Evolutionary conservation across 2,888 invertebrate genomes (phyloP).

Genomic region (Frankliniella fusca): DNA sequence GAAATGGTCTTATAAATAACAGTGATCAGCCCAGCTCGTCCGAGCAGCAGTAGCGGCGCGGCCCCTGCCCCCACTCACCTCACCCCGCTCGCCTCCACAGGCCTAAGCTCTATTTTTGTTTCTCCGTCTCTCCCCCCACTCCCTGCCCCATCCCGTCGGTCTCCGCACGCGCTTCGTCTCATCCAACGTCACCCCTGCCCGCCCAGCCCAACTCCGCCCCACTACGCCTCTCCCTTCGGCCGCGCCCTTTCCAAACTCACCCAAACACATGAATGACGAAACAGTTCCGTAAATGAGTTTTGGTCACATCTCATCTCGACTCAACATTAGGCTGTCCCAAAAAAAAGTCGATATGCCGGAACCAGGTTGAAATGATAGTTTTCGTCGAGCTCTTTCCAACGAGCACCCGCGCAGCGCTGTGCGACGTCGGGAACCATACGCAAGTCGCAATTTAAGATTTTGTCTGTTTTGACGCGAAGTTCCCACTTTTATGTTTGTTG

Average conservation of each 20-base stretch:
- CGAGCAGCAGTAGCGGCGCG: too few relatives aligned
- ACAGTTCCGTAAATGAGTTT: not conserved
- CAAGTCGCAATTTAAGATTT: too few relatives aligned
- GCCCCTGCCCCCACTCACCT: not conserved
- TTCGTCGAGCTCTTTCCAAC: too few relatives aligned
- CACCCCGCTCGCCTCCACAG: not conserved
- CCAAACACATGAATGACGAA: not conserved
- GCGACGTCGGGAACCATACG: too few relatives aligned
- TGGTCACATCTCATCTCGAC: not conserved
- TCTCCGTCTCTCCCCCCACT: not conserved
- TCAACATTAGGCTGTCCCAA: too few relatives aligned
- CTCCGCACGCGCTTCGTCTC: not conserved
- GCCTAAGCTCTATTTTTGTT: not conserved
- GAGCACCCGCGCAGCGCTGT: too few relatives aligned
- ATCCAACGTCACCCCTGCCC: not conserved
- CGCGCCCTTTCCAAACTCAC: not conserved
- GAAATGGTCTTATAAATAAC: conserved; percentile 23
- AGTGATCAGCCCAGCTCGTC: not conserved
- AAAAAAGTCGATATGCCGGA: too few relatives aligned
- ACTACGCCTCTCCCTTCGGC: not conserved
- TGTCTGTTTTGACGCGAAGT: too few relatives aligned
- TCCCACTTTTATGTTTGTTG: too few relatives aligned
- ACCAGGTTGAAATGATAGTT: too few relatives aligned
- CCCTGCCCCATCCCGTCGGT: not conserved
- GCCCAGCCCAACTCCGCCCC: not conserved